Evolutionary conservation across 2,888 invertebrate genomes (phyloP), one percentile per base, ranked within the genome.

Genomic region (Agrotis ipsilon): DNA sequence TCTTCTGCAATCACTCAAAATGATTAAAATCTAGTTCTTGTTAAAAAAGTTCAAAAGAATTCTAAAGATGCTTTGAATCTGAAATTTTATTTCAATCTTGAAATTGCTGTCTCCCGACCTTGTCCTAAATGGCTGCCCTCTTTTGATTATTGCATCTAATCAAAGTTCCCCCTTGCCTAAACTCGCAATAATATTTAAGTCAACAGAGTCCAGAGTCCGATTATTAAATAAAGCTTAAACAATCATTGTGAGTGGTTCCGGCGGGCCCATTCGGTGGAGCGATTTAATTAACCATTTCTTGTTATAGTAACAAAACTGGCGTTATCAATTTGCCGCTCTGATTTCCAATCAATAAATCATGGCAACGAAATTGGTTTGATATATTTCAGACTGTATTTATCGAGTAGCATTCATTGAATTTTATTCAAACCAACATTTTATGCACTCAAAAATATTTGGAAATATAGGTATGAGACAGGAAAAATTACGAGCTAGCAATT

Each of bases 221-320:
- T 75, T 78, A 80, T 80, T 75, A 71, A 80, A 80, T 78, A 81
- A 81, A 65, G 68, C 62, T 75, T 71, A 68, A 75, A 78, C 68
- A 81, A 80, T 80, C 68, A 75, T 64, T 68, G 78, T 58, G 71
- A 78, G 63, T 62, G 71, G 62, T 82, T 67, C 75, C 71, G 62
- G 67, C 55, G 51, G 43, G 54, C 60, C 81, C 64, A 68, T 70
- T 74, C 51, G 19, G 45, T 55, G 58, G 46, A 72, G 67, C 62
- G 59, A 39, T 82, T 81, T 82, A 81, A 81, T 81, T 81, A 82
- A 82, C 78, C 67, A 72, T 75, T 72, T 82, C 82, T 82, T 82
- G 82, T 69, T 76, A 77, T 74, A 73, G 68, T 78, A 65, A 75
- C 69, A 68, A 79, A 72, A 77, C 68, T 76, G 75, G 64, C 55